Conservation (phyloP, 2,113 vertebrate species). For the Propithecus coquereli region DNA sequence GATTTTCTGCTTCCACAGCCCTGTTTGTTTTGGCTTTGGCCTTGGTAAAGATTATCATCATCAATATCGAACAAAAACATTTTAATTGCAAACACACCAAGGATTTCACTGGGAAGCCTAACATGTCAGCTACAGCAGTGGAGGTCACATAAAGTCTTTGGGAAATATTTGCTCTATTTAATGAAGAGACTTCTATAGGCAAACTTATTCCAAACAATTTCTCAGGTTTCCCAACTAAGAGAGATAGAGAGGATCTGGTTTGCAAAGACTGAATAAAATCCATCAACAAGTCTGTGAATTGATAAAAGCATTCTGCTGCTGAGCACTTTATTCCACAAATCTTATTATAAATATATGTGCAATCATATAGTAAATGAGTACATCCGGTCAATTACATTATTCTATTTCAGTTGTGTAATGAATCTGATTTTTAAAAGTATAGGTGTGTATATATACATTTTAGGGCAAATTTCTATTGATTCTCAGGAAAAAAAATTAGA, state of each 20-base stretch:
- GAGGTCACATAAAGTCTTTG: constrained; percentile 74
- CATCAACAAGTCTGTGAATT: constrained; percentile 13
- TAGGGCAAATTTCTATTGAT: not conserved
- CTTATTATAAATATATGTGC: not conserved
- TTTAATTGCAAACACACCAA: constrained; percentile 80
- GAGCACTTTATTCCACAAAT: not conserved
- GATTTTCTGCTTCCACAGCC: constrained; percentile 68
- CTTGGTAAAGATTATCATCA: constrained; percentile 80
- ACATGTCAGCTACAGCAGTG: constrained; percentile 61
- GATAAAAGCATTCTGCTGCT: constrained; percentile 36
- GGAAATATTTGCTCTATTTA: constrained; percentile 81
- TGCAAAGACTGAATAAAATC: constrained; percentile 62
- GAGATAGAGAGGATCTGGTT: constrained; percentile 37
- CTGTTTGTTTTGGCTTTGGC: constrained; percentile 80
- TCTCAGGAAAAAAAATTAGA: not conserved
- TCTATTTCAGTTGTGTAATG: not conserved
- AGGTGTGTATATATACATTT: not conserved
- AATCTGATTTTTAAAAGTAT: not conserved
- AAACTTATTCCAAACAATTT: constrained; percentile 73
- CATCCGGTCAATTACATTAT: not conserved
- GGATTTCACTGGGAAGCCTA: constrained; percentile 66
- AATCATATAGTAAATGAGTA: not conserved
- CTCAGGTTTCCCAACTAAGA: constrained; percentile 73
- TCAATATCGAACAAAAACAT: constrained; percentile 84
- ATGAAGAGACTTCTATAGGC: constrained; percentile 65